Evolutionary conservation across 2,888 invertebrate genomes (phyloP), one percentile per base, ranked within the genome.

Genomic region (Phaonia tiefii): DNA sequence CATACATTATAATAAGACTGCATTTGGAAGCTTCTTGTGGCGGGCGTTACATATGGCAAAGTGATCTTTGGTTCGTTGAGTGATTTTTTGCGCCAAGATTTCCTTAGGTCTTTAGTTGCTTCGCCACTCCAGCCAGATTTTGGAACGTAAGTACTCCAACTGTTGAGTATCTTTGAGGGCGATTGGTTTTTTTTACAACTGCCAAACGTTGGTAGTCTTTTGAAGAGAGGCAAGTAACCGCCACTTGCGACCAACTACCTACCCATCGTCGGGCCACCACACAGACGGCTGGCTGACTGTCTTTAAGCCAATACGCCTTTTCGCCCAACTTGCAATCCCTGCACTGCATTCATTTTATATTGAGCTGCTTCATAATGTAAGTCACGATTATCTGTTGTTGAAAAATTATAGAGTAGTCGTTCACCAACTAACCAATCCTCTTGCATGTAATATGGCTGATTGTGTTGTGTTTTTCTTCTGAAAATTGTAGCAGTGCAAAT

Each of bases 321-420:
- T 31, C 26, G 13, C 15, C 15, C 49, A 25, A 15, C n/a, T n/a
- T 44, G 56, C 15, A 26, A 22, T 8, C 39, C 56, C 37, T n/a
- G 15, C 58, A 75, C 65, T n/a, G n/a, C n/a, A n/a, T n/a, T n/a
- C n/a, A n/a, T n/a, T n/a, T n/a, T n/a, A n/a, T n/a, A n/a, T n/a
- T n/a, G 31, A 49, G 75, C 72, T 75, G 77, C 74, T 81, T 81
- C 75, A 78, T 76, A 75, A 81, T 80, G 77, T 79, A 82, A 84
- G 84, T 84, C 84, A 84, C 84, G 84, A 84, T 80, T 83, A 82
- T 80, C 79, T 65, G 70, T 46, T 60, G 60, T 60, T 60, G 17
- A 67, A 71, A 39, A 60, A 60, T 60, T 60, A 60, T 17, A 39
- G 60, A 17, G 37, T 60, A 60, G 60, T 60, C 37, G 37, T 60